Evolutionary conservation across 1,140 invertebrate species (phyloP), one percentile per base, ranked within the genome.

Genomic region (Argopecten irradians): DNA sequence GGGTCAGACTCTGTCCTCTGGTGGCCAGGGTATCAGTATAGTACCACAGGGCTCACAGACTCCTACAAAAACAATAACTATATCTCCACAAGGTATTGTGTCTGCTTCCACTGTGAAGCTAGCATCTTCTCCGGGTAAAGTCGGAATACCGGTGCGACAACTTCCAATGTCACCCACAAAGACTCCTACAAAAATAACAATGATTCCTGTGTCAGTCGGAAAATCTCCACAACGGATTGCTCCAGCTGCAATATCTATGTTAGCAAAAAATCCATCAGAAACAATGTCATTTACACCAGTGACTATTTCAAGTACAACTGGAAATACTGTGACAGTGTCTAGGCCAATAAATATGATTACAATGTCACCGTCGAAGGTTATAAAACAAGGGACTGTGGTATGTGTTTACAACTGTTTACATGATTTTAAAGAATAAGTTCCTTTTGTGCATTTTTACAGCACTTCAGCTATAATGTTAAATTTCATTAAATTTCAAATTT

Each of bases 21-120:
- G 84, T 43, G 86, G 41, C 8, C 91, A 71, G 55, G 89, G 88
- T 3, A 87, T 92, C 14, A 92, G 87, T 89, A 86, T 91, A 32
- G 22, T 91, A 43, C 84, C 89, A 43, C 88, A 90, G 36, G 82
- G 84, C 83, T 36, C 90, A 83, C 85, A 90, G 82, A 93, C 93
- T 90, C 96, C 97, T 16, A 96, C 96, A 55, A 97, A 97, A 96
- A 95, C 97, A 19, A 97, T 97, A 83, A 97, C 97, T 14, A 95
- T 97, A 83, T 96, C 96, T 88, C 97, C 97, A 94, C 93, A 93
- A 85, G 94, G 93, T 34, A 93, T 94, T 33, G 84, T 94, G 34
- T 94, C 94, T 13, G 84, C 90, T 90, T 88, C 90, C 94, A 22
- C 87, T 93, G 46, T 91, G 92, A 82, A 90, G 86, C 28, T 83